Evolutionary conservation across 1,140 invertebrate genomes (phyloP), one percentile per base, ranked within the genome.

Genomic region (Thalassaphorura encarpata): DNA sequence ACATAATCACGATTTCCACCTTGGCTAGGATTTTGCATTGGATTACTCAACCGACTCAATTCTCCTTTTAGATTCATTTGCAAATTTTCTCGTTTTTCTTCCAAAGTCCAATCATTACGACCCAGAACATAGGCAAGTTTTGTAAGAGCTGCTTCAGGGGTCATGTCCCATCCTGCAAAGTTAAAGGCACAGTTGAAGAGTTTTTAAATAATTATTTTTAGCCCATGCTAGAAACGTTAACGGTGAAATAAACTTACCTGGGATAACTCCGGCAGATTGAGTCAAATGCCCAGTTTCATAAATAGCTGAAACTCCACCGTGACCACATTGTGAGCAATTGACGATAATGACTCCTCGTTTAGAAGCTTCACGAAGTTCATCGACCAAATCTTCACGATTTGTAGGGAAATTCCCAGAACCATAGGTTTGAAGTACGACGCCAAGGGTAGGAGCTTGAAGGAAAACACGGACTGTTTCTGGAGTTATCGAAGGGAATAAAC

Each of bases 101-200:
- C 73, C 5, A 81, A 70, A 51, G 80, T 76, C 77, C 87, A 87
- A 33, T 89, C 82, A 5, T 76, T 73, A 68, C 93, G 92, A 0
- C 87, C 84, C 3, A 98, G 72, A 0, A 97, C 87, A 66, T 96
- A 97, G 1, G 82, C 79, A 0, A 98, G 73, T 74, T 98, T 98
- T 1, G 89, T 83, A 0, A 97, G 72, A 0, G 93, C 91, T 0
- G 94, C 90, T 72, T 97, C 93, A 0, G 86, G 83, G 0, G 94
- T 98, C 89, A 97, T 96, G 69, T 98, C 94, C 53, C 77, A 85
- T 0, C 95, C 93, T 0, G n/a, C n/a, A n/a, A n/a, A n/a, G n/a
- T n/a, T n/a, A n/a, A n/a, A n/a, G n/a, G n/a, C n/a, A n/a, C n/a
- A n/a, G n/a, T n/a, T n/a, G n/a, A n/a, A n/a, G n/a, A n/a, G n/a